phyloP scores from a whole-genome alignment of 2,797 vertebrate genomes.

The Pseudomugil gertrudae region DNA sequence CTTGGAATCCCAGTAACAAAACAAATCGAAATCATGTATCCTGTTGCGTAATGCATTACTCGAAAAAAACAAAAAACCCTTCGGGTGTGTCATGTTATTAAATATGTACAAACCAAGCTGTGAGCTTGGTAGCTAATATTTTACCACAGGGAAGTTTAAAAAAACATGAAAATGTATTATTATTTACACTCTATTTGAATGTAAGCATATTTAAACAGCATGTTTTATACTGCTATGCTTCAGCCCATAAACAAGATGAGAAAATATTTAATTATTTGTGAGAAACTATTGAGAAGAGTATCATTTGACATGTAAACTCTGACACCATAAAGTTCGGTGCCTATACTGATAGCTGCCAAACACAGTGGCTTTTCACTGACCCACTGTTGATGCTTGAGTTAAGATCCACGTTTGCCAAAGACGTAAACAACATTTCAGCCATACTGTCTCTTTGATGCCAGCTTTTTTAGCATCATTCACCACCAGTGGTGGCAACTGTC shows the following conservation, averaged over 20 bases:
- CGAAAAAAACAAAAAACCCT: background rate
- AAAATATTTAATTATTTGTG: background rate
- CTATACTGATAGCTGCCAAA: conserved; percentile 51
- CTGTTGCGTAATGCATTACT: background rate
- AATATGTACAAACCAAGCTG: background rate
- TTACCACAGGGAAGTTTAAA: background rate
- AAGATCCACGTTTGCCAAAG: conserved; percentile 40
- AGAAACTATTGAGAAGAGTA: background rate
- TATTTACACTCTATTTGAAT: background rate
- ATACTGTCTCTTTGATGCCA: conserved; percentile 53
- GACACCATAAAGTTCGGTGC: conserved; percentile 39
- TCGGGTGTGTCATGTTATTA: background rate
- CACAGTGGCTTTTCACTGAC: conserved; percentile 48
- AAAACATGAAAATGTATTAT: background rate
- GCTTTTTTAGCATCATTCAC: conserved; percentile 62
- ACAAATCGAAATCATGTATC: background rate
- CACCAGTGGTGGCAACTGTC: conserved; percentile 66
- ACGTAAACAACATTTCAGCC: conserved; percentile 67
- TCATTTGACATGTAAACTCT: background rate
- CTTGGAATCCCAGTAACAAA: background rate
- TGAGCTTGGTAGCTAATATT: background rate
- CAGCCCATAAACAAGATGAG: background rate
- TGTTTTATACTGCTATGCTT: background rate
- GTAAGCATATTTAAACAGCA: background rate
- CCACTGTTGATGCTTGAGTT: conserved; percentile 40